Conservation (phyloP, 2,797 vertebrate species). For the Atherinosoma microstoma region DNA sequence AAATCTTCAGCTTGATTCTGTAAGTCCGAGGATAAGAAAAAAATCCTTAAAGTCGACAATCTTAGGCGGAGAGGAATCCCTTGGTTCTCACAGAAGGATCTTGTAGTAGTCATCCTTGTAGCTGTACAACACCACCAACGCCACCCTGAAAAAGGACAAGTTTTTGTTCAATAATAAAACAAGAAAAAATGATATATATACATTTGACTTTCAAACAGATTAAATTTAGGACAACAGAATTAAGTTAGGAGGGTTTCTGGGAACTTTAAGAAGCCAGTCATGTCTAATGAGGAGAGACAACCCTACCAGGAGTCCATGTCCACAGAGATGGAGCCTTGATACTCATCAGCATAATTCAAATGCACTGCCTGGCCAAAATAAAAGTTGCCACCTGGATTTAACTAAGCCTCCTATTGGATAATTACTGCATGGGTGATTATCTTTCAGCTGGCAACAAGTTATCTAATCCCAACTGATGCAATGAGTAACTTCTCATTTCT, state of each 20-base stretch:
- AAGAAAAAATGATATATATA: not conserved
- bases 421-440: too few species aligned
- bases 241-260: conserved; percentile 25
- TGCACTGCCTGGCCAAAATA: too few species aligned
- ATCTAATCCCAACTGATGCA: too few species aligned
- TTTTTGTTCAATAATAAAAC: conserved; percentile 13
- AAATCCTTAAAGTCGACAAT: not conserved
- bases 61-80: conserved; percentile 1
- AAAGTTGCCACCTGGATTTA: too few species aligned
- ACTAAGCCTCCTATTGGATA: too few species aligned
- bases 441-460: too few species aligned
- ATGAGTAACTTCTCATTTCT: too few species aligned
- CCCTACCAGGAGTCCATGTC: not conserved
- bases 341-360: not conserved
- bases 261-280: conserved; percentile 6
- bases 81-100: conserved; percentile 87
- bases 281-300: conserved; percentile 15
- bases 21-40: conserved; percentile 20
- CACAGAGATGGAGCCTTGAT: not conserved
- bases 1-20: conserved; percentile 16
- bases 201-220: conserved; percentile 17
- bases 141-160: conserved; percentile 84
- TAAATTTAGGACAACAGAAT: conserved; percentile 23
- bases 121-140: conserved; percentile 93
- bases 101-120: conserved; percentile 96